A percentile compares a stretch with the other conserved stretches of the same genome.
These are phyloP conservation scores for Rhadina sibilatrix DNA, from an alignment of 2,113 vertebrate genomes.

Conservation along the genomic window DNA sequence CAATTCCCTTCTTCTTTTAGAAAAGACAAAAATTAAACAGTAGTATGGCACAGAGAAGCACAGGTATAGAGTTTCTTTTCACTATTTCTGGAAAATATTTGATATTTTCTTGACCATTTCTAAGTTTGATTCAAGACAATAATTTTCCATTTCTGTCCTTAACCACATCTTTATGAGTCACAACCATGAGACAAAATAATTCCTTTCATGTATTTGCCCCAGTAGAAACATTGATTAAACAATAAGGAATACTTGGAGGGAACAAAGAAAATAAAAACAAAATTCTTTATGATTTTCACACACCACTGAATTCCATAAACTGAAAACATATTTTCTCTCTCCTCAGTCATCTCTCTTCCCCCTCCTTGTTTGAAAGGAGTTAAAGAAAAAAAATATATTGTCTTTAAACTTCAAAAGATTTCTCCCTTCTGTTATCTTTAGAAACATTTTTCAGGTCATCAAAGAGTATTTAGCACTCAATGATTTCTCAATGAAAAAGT, in stretches of 20 bases:
- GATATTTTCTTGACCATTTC: background rate
- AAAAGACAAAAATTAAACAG: background rate
- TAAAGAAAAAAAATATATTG: background rate
- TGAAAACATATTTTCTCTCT: background rate
- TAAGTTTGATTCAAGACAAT: background rate
- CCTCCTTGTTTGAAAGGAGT: background rate
- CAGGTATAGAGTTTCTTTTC: background rate
- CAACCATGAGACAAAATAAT: background rate
- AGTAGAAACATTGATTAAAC: background rate
- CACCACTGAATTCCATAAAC: background rate
- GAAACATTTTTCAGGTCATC: constrained; percentile 29
- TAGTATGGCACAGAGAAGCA: background rate
- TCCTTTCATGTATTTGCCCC: background rate
- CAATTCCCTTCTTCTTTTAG: background rate
- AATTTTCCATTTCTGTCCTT: background rate
- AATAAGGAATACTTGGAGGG: background rate
- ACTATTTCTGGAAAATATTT: background rate
- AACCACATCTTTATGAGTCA: background rate
- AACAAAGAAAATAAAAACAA: background rate
- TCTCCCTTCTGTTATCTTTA: background rate
- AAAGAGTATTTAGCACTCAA: constrained; percentile 31
- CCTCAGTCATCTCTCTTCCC: background rate
- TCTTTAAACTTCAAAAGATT: background rate
- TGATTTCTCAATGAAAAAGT: constrained; percentile 39
- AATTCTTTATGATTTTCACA: constrained; percentile 3